Conservation (phyloP, 2,797 vertebrate species). For the Thaleichthys pacificus region DNA sequence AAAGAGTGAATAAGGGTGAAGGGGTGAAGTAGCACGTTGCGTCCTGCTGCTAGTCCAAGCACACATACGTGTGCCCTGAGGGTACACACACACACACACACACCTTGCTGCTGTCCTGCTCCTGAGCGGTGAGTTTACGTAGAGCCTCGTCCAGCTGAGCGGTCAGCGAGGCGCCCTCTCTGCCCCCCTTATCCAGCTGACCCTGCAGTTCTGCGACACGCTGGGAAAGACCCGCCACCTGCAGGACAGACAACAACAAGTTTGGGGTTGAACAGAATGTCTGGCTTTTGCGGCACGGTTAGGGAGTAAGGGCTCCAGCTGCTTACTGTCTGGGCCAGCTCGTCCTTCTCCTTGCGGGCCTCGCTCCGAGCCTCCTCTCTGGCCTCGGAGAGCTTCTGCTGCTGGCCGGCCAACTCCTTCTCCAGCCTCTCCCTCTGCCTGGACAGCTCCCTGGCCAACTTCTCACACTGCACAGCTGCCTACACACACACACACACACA, state of each 20-base stretch:
- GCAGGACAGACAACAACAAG: background rate
- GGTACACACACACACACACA: too few relatives aligned
- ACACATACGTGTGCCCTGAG: too few relatives aligned
- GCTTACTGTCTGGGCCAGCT: conserved; percentile 75
- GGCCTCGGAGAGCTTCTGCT: conserved; percentile 76
- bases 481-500: conserved; percentile 52
- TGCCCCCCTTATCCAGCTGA: conserved; percentile 75
- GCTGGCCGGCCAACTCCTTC: conserved; percentile 74
- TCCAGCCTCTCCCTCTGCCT: conserved; percentile 80
- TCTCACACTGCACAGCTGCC: conserved; percentile 85
- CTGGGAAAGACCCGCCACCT: conserved; percentile 82
- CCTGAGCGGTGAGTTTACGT: conserved; percentile 72
- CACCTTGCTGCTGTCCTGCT: conserved; percentile 84
- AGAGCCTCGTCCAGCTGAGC: conserved; percentile 82
- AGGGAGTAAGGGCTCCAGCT: too few relatives aligned
- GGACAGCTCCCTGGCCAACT: conserved; percentile 81
- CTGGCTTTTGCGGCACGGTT: background rate
- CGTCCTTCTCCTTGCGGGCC: conserved; percentile 79
- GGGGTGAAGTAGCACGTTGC: too few relatives aligned
- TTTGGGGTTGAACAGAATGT: background rate
- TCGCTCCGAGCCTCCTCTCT: conserved; percentile 76
- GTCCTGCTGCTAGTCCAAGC: too few relatives aligned
- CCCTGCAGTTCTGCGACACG: conserved; percentile 80
- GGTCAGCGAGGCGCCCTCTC: conserved; percentile 80
- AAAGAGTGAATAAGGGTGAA: too few relatives aligned